These are phyloP conservation scores for Nannoperca obscura DNA, from an alignment of 2,797 vertebrate genomes.

Conservation along the genomic window DNA sequence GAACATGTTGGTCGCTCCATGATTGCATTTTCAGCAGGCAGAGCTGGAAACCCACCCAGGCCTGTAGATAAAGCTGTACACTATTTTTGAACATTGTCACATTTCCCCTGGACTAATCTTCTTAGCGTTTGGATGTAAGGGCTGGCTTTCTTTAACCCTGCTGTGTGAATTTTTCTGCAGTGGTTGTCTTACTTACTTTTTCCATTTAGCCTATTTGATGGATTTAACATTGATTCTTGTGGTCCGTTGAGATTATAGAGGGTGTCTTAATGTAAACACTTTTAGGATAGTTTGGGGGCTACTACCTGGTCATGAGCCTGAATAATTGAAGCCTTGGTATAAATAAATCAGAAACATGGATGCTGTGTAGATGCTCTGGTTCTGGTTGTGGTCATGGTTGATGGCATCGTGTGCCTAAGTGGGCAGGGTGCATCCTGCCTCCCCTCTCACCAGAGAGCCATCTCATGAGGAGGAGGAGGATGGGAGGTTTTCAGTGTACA, in stretches of 20 bases:
- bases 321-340: constrained; percentile 75
- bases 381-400: constrained; percentile 55
- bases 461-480: constrained; percentile 36
- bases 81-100: constrained; percentile 74
- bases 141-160: constrained; percentile 54
- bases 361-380: constrained; percentile 32
- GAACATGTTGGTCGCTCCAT: constrained; percentile 13
- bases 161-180: constrained; percentile 22
- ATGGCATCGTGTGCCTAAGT: constrained; percentile 66
- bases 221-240: constrained; percentile 21
- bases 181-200: constrained; percentile 11
- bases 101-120: constrained; percentile 69
- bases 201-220: constrained; percentile 4
- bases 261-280: constrained; percentile 39
- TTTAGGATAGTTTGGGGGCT: constrained; percentile 33
- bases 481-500: constrained; percentile 71
- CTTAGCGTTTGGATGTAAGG: constrained; percentile 63
- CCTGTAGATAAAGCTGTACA: constrained; percentile 62
- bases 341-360: constrained; percentile 75
- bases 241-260: constrained; percentile 25
- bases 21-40: constrained; percentile 59
- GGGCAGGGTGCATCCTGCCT: constrained; percentile 31
- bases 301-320: constrained; percentile 53
- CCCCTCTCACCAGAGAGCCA: constrained; percentile 46
- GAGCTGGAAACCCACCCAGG: constrained; percentile 49